These are phyloP conservation scores for Arenicola marina DNA, from an alignment of 2,888 invertebrate genomes.

Conservation along the genomic window DNA sequence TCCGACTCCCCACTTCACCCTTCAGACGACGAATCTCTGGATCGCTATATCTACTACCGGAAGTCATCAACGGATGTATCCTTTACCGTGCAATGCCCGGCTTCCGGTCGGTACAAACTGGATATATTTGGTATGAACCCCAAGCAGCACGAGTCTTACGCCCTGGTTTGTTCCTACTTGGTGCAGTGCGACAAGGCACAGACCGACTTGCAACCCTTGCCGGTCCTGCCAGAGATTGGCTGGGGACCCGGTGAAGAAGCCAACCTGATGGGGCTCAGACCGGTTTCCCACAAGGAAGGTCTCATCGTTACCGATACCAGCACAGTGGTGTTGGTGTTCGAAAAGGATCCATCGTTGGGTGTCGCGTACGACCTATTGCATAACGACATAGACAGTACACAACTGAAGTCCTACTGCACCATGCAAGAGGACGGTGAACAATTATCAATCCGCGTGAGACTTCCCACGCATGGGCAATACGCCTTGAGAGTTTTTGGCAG, in stretches of 20 bases:
- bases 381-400: slow-evolving; percentile 36
- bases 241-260: slow-evolving; percentile 53
- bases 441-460: slow-evolving; percentile 45
- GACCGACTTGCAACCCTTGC: slow-evolving; percentile 46
- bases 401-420: slow-evolving; percentile 47
- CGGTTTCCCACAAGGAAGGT: slow-evolving; percentile 49
- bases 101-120: slow-evolving; percentile 51
- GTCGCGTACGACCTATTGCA: slow-evolving; percentile 50
- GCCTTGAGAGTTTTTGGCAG: slow-evolving; percentile 55
- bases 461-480: slow-evolving; percentile 51
- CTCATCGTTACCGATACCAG: slow-evolving; percentile 50
- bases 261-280: slow-evolving; percentile 45
- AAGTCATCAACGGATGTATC: slow-evolving; percentile 42
- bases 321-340: slow-evolving; percentile 48
- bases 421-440: slow-evolving; percentile 46
- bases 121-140: slow-evolving; percentile 53
- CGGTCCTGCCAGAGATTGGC: slow-evolving; percentile 54
- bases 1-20: slow-evolving; percentile 3
- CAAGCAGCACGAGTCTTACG: slow-evolving; percentile 46
- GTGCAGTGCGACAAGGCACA: slow-evolving; percentile 44
- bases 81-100: slow-evolving; percentile 46
- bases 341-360: slow-evolving; percentile 41
- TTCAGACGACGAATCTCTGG: slow-evolving; percentile 35
- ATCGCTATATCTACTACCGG: slow-evolving; percentile 53
- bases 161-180: slow-evolving; percentile 54